Conservation (phyloP, 2,797 vertebrate genomes). For the Schizopygopsis pylzovi region DNA sequence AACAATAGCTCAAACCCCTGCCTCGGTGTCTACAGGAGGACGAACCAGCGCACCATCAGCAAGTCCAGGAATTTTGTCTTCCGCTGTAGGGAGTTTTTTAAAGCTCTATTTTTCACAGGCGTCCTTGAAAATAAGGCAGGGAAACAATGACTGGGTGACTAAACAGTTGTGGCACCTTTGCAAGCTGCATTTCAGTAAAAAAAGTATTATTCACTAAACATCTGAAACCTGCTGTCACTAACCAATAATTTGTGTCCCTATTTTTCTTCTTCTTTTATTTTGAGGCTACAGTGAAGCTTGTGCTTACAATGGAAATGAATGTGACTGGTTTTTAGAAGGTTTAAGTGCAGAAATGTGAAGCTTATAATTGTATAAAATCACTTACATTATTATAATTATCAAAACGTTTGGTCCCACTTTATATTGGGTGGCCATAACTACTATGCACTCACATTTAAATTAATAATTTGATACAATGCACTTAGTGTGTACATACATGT, state of each 20-base stretch:
- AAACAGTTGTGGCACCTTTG: constrained; percentile 24
- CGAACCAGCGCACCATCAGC: constrained; percentile 62
- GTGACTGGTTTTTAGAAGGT: not conserved
- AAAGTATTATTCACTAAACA: constrained; percentile 5
- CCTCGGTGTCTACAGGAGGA: constrained; percentile 49
- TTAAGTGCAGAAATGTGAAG: not conserved
- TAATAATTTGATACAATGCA: too few species aligned
- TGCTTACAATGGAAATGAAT: not conserved
- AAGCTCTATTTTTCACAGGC: not conserved
- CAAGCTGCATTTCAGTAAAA: constrained; percentile 2
- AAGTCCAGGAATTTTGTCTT: constrained; percentile 39
- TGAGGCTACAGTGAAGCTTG: not conserved
- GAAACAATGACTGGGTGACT: constrained; percentile 10
- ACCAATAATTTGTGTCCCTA: not conserved
- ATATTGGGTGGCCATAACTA: too few species aligned
- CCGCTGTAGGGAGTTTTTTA: not conserved
- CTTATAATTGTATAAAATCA: too few species aligned
- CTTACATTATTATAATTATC: not conserved
- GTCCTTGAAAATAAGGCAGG: constrained; percentile 16
- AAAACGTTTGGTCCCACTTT: too few species aligned
- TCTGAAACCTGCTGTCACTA: not conserved
- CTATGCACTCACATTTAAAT: too few species aligned
- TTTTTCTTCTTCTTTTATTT: not conserved
- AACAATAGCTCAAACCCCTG: constrained; percentile 56
- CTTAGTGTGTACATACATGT: too few species aligned